Base-by-base conservation (phyloP, 2,797 vertebrate genomes). In the Aulostomus chinensis region DNA sequence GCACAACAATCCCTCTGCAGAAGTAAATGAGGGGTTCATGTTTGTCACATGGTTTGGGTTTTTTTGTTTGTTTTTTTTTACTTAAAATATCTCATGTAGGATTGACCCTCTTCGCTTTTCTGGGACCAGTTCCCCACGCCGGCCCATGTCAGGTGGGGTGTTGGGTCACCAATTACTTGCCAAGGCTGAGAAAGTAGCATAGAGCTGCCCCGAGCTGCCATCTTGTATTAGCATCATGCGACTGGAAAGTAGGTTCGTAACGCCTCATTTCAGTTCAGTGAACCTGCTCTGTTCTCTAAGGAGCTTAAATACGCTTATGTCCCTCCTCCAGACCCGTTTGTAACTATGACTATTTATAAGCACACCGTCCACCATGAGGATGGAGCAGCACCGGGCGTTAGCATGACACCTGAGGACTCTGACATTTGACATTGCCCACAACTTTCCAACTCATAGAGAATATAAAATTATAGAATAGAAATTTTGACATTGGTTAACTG, bases 151-250 rank as follows among this genome's bases (percentile, higher is more conserved):
- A 93, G 88, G 56, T 20, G 67, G 46, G 64, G 81, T 75, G 77
- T 58, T 49, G 81, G 88, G 78, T 90, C 87, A 86, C 88, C 87
- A 91, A 87, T 93, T 91, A 90, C 90, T 85, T 57, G 39, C 76
- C 62, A 67, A 91, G 88, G 76, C 91, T 84, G 80, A 83, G 90
- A 90, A 89, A 86, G 86, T 80, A 84, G 80, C 81, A 21, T 80
- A 78, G 83, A 74, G 84, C 75, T 58, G 83, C 83, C 86, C 84
- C 64, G 63, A 78, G 78, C 89, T 93, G 93, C 88, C 92, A 80
- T 60, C 66, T 70, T 83, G 28, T 67, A 87, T 95, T 90, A 94
- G 37, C 61, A 22, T 90, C 86, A 90, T 35, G 15, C 51, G 46
- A 58, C 52, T 80, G 63, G 62, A 71, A 77, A 81, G 85, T 83